Percentiles rank a stretch among this genome's conserved stretches.
These are phyloP conservation scores for Morus bassanus DNA, from an alignment of 2,797 vertebrate species.

Conservation along the genomic window DNA sequence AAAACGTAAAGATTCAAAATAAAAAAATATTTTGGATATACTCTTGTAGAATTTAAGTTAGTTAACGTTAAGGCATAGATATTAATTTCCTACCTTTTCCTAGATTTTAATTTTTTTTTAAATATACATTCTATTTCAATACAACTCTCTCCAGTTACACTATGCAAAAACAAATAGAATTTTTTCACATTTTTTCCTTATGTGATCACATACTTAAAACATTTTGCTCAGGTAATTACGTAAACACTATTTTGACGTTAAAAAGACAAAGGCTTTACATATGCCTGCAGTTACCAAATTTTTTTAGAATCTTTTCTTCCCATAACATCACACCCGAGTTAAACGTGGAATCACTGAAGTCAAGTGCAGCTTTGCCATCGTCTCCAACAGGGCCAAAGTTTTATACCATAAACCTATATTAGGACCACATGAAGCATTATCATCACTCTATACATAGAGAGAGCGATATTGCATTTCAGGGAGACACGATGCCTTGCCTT, in stretches of 20 bases:
- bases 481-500: background rate
- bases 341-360: background rate
- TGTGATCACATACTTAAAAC: background rate
- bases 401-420: background rate
- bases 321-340: background rate
- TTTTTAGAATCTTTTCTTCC: background rate
- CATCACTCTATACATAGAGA: too few relatives aligned
- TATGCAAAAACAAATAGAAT: fast-evolving
- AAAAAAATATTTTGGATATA: background rate
- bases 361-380: background rate
- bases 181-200: background rate
- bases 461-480: background rate
- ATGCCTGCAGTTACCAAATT: background rate
- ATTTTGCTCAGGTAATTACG: background rate
- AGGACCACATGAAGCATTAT: background rate
- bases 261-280: background rate
- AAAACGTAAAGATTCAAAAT: background rate
- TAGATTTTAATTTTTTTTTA: background rate
- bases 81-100: background rate
- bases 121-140: background rate
- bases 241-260: background rate
- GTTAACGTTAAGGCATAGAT: background rate
- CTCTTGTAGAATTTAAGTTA: background rate
- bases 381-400: background rate
- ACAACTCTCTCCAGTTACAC: background rate